Base-by-base conservation (phyloP, 2,113 vertebrate species). In the Hydrochoerus hydrochaeris region DNA sequence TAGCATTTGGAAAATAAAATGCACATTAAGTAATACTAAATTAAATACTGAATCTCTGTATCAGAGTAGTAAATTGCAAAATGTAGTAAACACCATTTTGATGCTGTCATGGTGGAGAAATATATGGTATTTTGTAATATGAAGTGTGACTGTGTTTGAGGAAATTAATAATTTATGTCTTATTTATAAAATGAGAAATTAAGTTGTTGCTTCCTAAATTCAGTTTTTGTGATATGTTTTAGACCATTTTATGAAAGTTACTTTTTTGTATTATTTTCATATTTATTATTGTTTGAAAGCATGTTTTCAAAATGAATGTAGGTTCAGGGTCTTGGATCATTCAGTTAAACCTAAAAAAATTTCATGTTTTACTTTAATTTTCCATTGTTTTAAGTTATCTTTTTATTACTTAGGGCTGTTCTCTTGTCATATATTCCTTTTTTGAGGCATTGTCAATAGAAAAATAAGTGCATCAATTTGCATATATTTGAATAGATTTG, bases 401-500 rank as follows among this genome's bases (percentile, higher is more conserved):
- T 77, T 93, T 63, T 95, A 58, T 95, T 91, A 69, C 60, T 88
- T 60, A 93, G 65, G 62, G 30, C 38, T 85, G 19, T 87, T 94
- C 58, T 75, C 17, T 92, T 95, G 57, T 84, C 57, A 90, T n/a
- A 65, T 41, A 69, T 69, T 93, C 10, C 58, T 93, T 44, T 78
- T 54, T 52, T 88, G n/a, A 95, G 57, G 35, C 65, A 58, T 71
- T 82, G 73, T 57, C 60, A 71, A 89, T 93, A 86, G 41, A 82
- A 91, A 80, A 91, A 78, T 80, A 88, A 83, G 20, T 83, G 20
- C n/a, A 83, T 78, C 20, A 14, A 83, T 75, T 95, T 88, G 41
- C 87, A 90, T 94, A 80, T 20, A 95, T 94, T 94, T 97, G 82
- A 77, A 91, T 96, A 94, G 54, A 88, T 88, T 93, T 65, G 0